Conservation (phyloP, 2,888 invertebrate species). For the Hirudinaria manillensis region DNA sequence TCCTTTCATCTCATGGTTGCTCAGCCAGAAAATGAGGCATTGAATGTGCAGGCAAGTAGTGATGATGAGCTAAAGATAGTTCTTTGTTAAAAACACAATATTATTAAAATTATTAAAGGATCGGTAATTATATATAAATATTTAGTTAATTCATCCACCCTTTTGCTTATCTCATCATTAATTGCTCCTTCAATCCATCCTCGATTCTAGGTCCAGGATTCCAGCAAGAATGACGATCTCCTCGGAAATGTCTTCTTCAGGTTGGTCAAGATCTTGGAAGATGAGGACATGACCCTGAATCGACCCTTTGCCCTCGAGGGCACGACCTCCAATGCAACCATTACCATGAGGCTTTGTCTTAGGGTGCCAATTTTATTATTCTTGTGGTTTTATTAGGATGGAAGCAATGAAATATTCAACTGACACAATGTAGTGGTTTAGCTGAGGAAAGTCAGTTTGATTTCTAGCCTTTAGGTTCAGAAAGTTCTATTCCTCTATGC, state of each 20-base stretch:
- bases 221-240: constrained; percentile 10
- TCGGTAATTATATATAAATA: too few species aligned
- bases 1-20: constrained; percentile 85
- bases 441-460: too few species aligned
- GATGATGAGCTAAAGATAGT: neutral
- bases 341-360: constrained; percentile 21
- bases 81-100: too few species aligned
- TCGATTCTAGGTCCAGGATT: constrained; percentile 7
- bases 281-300: neutral
- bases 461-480: too few species aligned
- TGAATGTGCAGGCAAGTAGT: constrained; percentile 69
- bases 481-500: too few species aligned
- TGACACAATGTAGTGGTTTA: too few species aligned
- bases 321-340: neutral
- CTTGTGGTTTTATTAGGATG: neutral
- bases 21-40: constrained; percentile 80
- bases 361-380: constrained; percentile 4
- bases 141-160: too few species aligned
- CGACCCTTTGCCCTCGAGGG: constrained; percentile 21
- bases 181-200: neutral
- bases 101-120: too few species aligned
- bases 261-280: constrained; percentile 1
- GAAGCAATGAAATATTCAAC: too few species aligned
- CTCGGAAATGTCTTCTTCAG: constrained; percentile 23
- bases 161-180: neutral